Conservation (phyloP, 1,140 invertebrate species). For the Anastrepha ludens region DNA sequence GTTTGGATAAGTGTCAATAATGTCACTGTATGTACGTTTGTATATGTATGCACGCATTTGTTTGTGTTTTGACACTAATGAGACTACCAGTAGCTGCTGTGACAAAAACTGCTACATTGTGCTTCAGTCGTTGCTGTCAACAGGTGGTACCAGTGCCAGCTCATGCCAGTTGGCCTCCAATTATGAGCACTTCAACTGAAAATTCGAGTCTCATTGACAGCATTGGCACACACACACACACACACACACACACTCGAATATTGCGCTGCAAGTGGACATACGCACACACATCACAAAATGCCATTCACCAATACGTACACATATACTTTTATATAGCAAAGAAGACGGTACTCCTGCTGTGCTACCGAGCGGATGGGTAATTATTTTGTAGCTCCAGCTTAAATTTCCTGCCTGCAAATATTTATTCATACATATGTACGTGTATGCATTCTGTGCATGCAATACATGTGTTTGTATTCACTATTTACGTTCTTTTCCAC, state of each 20-base stretch:
- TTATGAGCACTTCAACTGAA: constrained; percentile 41
- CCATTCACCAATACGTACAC: neutral
- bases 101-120: neutral
- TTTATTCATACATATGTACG: neutral
- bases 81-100: constrained; percentile 38
- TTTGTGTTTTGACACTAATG: constrained; percentile 51
- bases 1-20: constrained; percentile 50
- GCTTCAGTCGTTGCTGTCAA: neutral
- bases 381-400: constrained; percentile 31
- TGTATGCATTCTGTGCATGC: neutral
- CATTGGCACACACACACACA: neutral
- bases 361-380: constrained; percentile 6
- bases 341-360: neutral
- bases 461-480: neutral
- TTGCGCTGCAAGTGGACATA: neutral
- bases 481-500: neutral
- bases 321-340: neutral
- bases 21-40: neutral
- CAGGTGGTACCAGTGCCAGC: constrained; percentile 9
- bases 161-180: constrained; percentile 18
- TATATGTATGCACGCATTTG: constrained; percentile 10
- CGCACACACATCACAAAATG: neutral
- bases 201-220: constrained; percentile 28
- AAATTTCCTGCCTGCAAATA: constrained; percentile 11
- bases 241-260: neutral